A percentile compares a stretch with the other conserved stretches of the same genome.
These are phyloP conservation scores for Abrostola triplasia DNA, from an alignment of 2,888 invertebrate species.

Conservation along the genomic window DNA sequence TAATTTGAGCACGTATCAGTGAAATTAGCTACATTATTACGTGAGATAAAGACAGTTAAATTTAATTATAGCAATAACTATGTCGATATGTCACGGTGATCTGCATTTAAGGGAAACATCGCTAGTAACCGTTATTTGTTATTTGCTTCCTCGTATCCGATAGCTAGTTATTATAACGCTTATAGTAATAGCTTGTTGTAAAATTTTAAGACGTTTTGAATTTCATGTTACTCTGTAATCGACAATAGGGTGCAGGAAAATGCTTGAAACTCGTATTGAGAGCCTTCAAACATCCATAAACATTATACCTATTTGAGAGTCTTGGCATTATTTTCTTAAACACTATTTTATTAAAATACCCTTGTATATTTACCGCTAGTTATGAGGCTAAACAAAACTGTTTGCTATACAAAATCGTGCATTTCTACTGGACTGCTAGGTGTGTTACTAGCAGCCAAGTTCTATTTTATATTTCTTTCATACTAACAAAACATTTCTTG, in stretches of 20 bases:
- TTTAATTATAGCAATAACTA: conserved; percentile 18
- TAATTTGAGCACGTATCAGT: conserved; percentile 10
- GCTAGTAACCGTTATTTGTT: not conserved
- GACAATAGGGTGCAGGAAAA: not conserved
- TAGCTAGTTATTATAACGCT: conserved; percentile 14
- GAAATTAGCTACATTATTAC: conserved; percentile 15
- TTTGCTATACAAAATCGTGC: too few relatives aligned
- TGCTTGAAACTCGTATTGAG: too few relatives aligned
- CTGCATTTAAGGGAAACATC: conserved; percentile 17
- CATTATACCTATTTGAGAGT: too few relatives aligned
- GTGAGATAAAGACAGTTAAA: conserved; percentile 29
- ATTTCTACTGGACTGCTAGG: too few relatives aligned
- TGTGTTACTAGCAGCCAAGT: too few relatives aligned
- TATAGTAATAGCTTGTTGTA: conserved; percentile 19
- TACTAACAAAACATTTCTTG: too few relatives aligned
- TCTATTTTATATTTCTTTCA: too few relatives aligned
- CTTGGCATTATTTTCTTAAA: too few relatives aligned
- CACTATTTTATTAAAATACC: too few relatives aligned
- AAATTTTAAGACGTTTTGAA: conserved; percentile 34
- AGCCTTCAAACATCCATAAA: too few relatives aligned
- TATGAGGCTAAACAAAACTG: too few relatives aligned
- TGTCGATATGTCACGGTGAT: conserved; percentile 34
- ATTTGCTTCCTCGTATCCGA: conserved; percentile 17
- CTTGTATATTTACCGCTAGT: too few relatives aligned
- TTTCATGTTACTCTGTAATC: conserved; percentile 14